Conservation (phyloP, 2,797 vertebrate genomes). For the Lacerta agilis region DNA sequence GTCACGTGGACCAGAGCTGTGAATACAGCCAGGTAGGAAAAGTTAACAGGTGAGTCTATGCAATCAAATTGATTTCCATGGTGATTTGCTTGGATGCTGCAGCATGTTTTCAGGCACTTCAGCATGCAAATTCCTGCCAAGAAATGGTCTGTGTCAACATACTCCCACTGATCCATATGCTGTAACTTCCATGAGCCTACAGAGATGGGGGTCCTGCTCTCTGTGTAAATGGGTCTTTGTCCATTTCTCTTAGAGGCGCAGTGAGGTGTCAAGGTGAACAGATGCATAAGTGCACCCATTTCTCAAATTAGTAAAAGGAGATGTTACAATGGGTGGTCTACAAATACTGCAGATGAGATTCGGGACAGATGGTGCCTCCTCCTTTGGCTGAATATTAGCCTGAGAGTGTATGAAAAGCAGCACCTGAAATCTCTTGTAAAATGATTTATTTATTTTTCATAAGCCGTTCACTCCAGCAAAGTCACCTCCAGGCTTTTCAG, state of each 20-base stretch:
- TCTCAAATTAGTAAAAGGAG: neutral
- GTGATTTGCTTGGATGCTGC: neutral
- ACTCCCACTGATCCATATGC: neutral
- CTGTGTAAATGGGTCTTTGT: neutral
- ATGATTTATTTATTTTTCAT: rapidly evolving
- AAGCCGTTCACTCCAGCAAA: neutral
- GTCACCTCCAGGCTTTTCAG: neutral
- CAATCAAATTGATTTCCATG: neutral
- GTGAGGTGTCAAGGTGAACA: neutral
- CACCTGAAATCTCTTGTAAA: neutral
- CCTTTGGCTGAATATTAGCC: neutral
- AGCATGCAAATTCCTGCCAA: neutral
- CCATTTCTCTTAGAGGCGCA: neutral
- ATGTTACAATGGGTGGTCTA: neutral
- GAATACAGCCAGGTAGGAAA: neutral
- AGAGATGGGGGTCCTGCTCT: neutral
- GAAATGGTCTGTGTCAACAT: neutral
- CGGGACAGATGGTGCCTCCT: no score
- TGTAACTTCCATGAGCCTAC: neutral
- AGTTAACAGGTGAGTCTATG: neutral
- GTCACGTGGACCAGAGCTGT: no score
- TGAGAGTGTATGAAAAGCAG: neutral
- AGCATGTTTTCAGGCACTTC: no score
- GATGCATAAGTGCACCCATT: neutral
- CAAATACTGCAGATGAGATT: neutral